Conservation (phyloP, 1,140 invertebrate species). For the Drosophila athabasca region DNA sequence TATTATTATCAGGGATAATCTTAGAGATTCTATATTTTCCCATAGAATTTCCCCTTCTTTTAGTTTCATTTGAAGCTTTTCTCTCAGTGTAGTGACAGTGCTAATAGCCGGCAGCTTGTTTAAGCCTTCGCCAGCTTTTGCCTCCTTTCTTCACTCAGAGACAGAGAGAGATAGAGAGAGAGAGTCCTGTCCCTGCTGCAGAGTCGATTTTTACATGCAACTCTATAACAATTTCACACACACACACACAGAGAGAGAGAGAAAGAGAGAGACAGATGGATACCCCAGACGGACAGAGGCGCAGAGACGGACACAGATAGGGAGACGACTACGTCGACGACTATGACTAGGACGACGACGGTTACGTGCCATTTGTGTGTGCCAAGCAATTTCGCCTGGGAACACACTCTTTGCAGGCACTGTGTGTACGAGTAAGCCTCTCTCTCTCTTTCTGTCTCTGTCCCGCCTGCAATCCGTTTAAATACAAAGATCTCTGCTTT, state of each 20-base stretch:
- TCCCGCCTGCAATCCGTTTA: slow-evolving; percentile 46
- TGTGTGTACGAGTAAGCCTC: slow-evolving; percentile 12
- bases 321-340: too few relatives aligned
- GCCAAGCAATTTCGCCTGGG: slow-evolving; percentile 52
- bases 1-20: background rate
- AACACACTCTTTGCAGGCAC: slow-evolving; percentile 26
- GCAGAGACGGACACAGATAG: slow-evolving; percentile 9
- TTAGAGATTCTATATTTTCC: too few relatives aligned
- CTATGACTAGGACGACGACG: slow-evolving; percentile 11
- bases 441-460: slow-evolving; percentile 32
- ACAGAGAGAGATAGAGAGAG: slow-evolving; percentile 20
- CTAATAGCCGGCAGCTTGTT: slow-evolving; percentile 74
- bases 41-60: background rate
- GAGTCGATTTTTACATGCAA: slow-evolving; percentile 70
- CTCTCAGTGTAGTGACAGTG: slow-evolving; percentile 49
- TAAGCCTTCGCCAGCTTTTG: slow-evolving; percentile 43
- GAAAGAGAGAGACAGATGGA: slow-evolving; percentile 8
- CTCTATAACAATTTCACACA: slow-evolving; percentile 66
- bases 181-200: slow-evolving; percentile 49
- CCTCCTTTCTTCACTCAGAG: slow-evolving; percentile 37
- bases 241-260: slow-evolving; percentile 14
- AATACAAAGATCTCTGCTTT: slow-evolving; percentile 64
- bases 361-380: slow-evolving; percentile 67
- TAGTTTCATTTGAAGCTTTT: slow-evolving; percentile 3
- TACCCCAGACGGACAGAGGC: too few relatives aligned